phyloP scores from a whole-genome alignment of 2,113 vertebrate genomes.

The Apaloderma vittatum region DNA sequence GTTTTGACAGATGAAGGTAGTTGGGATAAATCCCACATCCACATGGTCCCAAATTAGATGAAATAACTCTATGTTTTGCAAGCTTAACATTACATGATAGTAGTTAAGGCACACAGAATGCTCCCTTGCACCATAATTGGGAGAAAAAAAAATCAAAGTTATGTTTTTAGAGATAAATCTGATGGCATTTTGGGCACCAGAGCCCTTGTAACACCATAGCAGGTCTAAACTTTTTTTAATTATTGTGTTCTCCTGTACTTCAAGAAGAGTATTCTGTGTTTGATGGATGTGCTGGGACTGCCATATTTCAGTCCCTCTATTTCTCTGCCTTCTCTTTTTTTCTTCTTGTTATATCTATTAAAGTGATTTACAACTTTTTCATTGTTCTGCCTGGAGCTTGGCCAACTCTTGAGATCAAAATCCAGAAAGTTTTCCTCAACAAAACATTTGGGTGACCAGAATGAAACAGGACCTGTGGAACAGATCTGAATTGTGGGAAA shows the following conservation, averaged over 20 bases:
- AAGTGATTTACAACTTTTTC: constrained; percentile 71
- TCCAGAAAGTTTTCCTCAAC: constrained; percentile 23
- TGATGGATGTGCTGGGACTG: constrained; percentile 45
- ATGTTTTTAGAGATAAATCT: background rate
- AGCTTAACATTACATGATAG: background rate
- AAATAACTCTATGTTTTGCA: background rate
- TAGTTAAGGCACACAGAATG: background rate
- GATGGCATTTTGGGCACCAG: background rate
- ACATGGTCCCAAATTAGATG: background rate
- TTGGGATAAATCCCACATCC: background rate
- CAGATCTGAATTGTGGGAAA: constrained; percentile 70
- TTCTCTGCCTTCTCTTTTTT: constrained; percentile 31
- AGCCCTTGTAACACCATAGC: background rate
- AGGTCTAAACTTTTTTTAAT: background rate
- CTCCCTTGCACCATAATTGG: background rate
- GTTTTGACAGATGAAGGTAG: background rate
- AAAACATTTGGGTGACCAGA: constrained; percentile 55
- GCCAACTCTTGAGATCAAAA: constrained; percentile 72
- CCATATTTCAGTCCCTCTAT: constrained; percentile 57
- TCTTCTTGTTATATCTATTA: constrained; percentile 55
- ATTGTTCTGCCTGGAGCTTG: constrained; percentile 77
- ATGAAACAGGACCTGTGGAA: constrained; percentile 74
- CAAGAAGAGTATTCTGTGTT: background rate
- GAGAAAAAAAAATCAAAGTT: background rate
- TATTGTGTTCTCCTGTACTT: background rate